Base-by-base conservation (phyloP, 2,797 vertebrate species). In the Acipenser ruthenus region DNA sequence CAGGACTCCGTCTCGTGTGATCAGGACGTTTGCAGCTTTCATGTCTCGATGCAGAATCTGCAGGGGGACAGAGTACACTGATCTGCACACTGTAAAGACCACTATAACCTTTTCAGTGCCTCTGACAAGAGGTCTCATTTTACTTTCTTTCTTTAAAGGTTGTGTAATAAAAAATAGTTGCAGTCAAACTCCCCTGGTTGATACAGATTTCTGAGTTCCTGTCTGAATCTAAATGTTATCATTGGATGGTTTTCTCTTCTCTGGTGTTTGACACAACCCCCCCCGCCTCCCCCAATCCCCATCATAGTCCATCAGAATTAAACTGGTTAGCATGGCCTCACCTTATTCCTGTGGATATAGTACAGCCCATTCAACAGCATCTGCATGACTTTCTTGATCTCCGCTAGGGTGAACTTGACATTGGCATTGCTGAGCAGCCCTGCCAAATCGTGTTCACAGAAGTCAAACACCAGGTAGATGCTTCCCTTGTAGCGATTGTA, bases 341-440 rank as follows among this genome's bases (percentile, higher is more conserved):
- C 96, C 95, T 99, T 98, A 85, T 99, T 99, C 73, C 96, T 90
- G 82, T 99, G 96, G 79, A 99, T 99, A 81, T 98, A 98, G 83
- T 99, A 99, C 50, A 99, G 87, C 8, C 96, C 96, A 0, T 99
- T 99, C 63, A 99, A 84, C 10, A 99, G 80, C 96, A 98, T 98
- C 79, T 99, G 96, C 96, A 99, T 99, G 50, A 99, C 96, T 71
- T 95, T 97, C 83, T 99, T 99, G 79, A 99, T 99, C 85, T 99
- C 95, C 0, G 96, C 90, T 66, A 99, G 83, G 0, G 95, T 99
- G 85, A 99, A 99, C 80, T 99, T 99, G 1, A 99, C 96, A 0
- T 97, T 93, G 13, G 94, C 90, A 0, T 99, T 99, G 84, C 96
- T 99, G 62, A 99, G 87, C 53, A 99, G 86, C 1, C 96, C 96